phyloP scores from a whole-genome alignment of 2,888 invertebrate species.

The Melieria crassipennis region DNA sequence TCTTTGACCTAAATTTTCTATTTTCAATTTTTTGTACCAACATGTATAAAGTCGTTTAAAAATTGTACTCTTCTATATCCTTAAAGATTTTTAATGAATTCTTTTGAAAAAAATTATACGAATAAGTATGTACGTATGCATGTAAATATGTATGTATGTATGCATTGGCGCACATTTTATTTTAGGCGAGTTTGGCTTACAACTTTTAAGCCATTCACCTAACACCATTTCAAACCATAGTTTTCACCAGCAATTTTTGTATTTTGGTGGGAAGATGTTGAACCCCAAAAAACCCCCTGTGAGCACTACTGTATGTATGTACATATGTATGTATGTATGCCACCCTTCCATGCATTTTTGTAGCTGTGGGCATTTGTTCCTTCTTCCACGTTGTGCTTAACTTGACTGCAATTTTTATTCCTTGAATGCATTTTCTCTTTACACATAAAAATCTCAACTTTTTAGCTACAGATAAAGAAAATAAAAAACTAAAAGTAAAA shows the following conservation, averaged over 20 bases:
- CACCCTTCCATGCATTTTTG: conserved; percentile 12
- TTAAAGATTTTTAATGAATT: too few relatives aligned
- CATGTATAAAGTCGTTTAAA: too few relatives aligned
- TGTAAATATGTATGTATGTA: background rate
- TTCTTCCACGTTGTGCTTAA: conserved; percentile 5
- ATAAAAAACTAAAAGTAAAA: background rate
- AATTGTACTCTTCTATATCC: too few relatives aligned
- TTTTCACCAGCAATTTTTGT: too few relatives aligned
- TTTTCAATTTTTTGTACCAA: too few relatives aligned
- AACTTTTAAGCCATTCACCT: too few relatives aligned
- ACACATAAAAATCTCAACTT: conserved; percentile 36
- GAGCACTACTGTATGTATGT: background rate
- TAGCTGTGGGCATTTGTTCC: conserved; percentile 12
- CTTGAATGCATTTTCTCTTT: conserved; percentile 41
- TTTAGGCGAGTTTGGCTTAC: too few relatives aligned
- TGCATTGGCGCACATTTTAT: background rate
- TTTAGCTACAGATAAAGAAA: background rate
- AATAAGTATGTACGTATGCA: background rate
- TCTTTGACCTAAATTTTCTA: too few relatives aligned
- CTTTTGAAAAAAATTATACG: too few relatives aligned
- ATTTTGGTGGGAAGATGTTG: too few relatives aligned
- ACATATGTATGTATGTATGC: conserved; percentile 16
- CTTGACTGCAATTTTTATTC: conserved; percentile 35
- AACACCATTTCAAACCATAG: too few relatives aligned
- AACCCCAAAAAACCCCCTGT: background rate